These are phyloP conservation scores for Pangasius sanitwongsei DNA, from an alignment of 2,797 vertebrate species.

Conservation along the genomic window DNA sequence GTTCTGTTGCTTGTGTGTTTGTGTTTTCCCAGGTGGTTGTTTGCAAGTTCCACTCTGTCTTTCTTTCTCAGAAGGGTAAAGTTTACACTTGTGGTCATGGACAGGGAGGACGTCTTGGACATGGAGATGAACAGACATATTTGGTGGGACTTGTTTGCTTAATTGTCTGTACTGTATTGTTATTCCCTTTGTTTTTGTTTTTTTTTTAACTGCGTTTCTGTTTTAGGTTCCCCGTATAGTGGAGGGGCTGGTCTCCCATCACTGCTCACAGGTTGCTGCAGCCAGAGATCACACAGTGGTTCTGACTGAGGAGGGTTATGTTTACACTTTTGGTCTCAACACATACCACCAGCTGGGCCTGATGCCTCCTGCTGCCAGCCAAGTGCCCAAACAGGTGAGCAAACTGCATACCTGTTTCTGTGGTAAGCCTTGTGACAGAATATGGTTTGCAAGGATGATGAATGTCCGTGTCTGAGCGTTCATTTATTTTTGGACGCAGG, in stretches of 20 bases:
- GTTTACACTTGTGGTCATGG: slow-evolving; percentile 97
- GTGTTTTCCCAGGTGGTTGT: slow-evolving; percentile 84
- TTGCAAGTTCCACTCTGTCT: slow-evolving; percentile 97
- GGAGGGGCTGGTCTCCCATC: slow-evolving; percentile 86
- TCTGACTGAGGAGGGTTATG: slow-evolving; percentile 91
- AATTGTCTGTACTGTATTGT: neutral
- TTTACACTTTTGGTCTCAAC: slow-evolving; percentile 95
- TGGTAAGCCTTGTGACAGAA: neutral
- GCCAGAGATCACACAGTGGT: slow-evolving; percentile 96
- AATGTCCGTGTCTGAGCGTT: neutral
- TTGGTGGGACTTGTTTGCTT: slow-evolving; percentile 76
- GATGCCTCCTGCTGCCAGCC: slow-evolving; percentile 81
- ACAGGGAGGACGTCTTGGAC: slow-evolving; percentile 93
- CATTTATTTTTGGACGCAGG: slow-evolving; percentile 67
- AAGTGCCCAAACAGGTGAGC: slow-evolving; percentile 91
- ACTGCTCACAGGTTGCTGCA: slow-evolving; percentile 89
- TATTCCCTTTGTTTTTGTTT: neutral
- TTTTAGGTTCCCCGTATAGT: slow-evolving; percentile 89
- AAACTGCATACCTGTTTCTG: neutral
- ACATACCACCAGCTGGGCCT: slow-evolving; percentile 92
- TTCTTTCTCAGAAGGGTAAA: slow-evolving; percentile 95
- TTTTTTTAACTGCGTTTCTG: neutral
- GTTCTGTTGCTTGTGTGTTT: slow-evolving; percentile 18
- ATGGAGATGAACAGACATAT: slow-evolving; percentile 97
- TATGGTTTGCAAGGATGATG: neutral